Evolutionary conservation across 2,113 vertebrate species (phyloP).

Genomic region (Labeo rohita): DNA sequence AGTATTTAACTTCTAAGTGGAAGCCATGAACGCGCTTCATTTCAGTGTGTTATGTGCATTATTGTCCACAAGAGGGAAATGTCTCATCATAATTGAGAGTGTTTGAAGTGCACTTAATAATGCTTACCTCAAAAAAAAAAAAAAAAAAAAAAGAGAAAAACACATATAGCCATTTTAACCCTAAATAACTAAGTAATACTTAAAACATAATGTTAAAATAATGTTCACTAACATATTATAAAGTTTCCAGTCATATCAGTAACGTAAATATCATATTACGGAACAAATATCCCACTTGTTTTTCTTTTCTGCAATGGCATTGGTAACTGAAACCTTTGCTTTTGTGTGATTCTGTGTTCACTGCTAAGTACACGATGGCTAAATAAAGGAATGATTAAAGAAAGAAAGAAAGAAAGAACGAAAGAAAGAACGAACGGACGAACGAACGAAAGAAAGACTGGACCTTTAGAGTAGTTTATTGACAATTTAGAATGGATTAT

Average conservation of each 20-base stretch:
- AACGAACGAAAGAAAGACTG: no score
- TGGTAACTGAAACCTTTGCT: not conserved
- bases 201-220: not conserved
- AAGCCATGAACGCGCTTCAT: not conserved
- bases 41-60: not conserved
- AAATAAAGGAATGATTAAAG: not conserved
- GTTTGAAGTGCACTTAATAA: not conserved
- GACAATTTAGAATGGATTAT: not conserved
- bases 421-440: no score
- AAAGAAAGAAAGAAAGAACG: not conserved
- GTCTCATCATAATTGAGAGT: not conserved
- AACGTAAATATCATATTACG: no score
- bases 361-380: no score
- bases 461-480: not conserved
- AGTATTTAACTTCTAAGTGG: slow-evolving; percentile 5
- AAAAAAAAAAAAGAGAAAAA: not conserved
- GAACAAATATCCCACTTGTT: no score
- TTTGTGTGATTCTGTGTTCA: not conserved
- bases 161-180: not conserved
- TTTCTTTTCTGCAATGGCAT: not conserved
- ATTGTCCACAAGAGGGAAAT: not conserved
- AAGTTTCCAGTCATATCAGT: not conserved
- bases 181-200: not conserved
- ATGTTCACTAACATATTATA: not conserved
- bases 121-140: not conserved